phyloP scores from a whole-genome alignment of 2,113 vertebrate species.

The Melanerpes formicivorus region DNA sequence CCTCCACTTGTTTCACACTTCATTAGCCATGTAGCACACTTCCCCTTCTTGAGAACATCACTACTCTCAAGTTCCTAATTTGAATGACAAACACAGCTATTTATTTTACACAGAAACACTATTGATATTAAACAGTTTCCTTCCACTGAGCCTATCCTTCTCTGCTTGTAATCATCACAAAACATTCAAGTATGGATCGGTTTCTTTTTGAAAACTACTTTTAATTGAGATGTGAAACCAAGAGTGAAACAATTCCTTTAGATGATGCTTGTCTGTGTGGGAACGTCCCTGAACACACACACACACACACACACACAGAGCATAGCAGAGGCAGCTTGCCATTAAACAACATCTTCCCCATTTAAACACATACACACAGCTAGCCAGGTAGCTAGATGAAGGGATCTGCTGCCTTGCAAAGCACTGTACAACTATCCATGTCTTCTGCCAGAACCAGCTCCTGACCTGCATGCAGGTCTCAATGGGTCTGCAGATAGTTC shows the following conservation, averaged over 20 bases:
- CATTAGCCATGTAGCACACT: neutral
- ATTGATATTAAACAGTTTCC: neutral
- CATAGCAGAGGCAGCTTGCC: neutral
- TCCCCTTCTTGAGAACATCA: neutral
- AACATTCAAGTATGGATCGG: neutral
- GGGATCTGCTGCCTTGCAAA: neutral
- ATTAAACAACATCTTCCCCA: neutral
- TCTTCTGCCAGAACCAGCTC: neutral
- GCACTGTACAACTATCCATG: neutral
- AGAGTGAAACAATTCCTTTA: neutral
- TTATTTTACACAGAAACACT: neutral
- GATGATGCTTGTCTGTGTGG: neutral
- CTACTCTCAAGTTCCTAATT: neutral
- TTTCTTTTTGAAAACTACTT: neutral
- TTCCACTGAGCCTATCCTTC: neutral
- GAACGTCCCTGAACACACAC: neutral
- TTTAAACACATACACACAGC: neutral
- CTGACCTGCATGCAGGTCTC: neutral
- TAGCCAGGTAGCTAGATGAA: neutral
- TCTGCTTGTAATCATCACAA: neutral
- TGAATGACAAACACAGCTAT: conserved; percentile 17
- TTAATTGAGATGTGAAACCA: neutral
- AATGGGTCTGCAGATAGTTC: neutral
- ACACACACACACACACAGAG: neutral
- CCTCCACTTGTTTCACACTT: neutral